Evolutionary conservation across 1,140 invertebrate species (phyloP), one percentile per base, ranked within the genome.

Genomic region (Drosophila mayri): DNA sequence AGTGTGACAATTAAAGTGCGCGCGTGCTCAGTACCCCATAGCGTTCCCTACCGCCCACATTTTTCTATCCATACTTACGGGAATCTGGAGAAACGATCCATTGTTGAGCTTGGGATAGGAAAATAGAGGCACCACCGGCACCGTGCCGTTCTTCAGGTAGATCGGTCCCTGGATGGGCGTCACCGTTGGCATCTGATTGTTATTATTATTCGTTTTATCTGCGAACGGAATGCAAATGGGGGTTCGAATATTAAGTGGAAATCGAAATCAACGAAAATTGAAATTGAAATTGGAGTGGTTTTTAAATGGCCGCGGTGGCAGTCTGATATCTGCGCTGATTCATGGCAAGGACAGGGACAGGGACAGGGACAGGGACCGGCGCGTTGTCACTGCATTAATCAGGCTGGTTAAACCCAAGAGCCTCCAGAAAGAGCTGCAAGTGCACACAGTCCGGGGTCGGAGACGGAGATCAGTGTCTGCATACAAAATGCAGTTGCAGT

Each of bases 81-180:
- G 97, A 94, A 97, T 97, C 94, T 97, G 96, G 60, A 97, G 95
- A 84, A 97, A 95, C 16, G 95, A 95, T 65, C 97, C 97, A 93
- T 97, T 97, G 92, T 96, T 97, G 70, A 97, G 92, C 59, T 95
- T 95, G 11, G 95, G 95, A 93, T 97, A 97, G 22, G 96, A 96
- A 72, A 96, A 97, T 4, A 97, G 93, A n/a, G 97, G 97, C 50
- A 97, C 96, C 1, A 97, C 97, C 20, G 97, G 96, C 25, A 97
- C 96, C 28, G 94, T 94, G 66, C 96, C 96, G 92, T 97, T 97
- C 92, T 96, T 96, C 67, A 97, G 79, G 75, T 95, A 95, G 92
- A 97, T 96, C 4, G 96, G 96, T 20, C 96, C 96, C 92, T 97
- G 96, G 58, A 97, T 96, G 12, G 96, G 96, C 25, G 96, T 97